A percentile compares a stretch with the other conserved stretches of the same genome.
Conservation (phyloP, 2,888 invertebrate species). For the Dasypolia templi region DNA sequence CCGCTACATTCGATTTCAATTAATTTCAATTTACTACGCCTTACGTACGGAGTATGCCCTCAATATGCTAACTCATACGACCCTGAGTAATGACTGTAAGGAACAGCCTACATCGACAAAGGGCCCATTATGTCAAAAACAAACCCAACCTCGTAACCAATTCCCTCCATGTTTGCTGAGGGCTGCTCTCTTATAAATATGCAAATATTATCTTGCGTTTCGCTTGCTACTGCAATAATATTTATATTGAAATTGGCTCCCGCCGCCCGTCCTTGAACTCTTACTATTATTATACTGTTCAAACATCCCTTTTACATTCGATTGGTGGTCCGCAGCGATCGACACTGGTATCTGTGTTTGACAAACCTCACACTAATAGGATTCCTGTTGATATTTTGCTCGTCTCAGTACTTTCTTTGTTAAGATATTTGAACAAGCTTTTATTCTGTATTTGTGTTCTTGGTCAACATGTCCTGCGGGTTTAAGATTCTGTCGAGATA, state of each 20-base stretch:
- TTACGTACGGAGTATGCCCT: constrained; percentile 60
- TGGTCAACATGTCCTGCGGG: constrained; percentile 41
- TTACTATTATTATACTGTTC: constrained; percentile 82
- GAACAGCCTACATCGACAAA: constrained; percentile 81
- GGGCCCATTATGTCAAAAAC: constrained; percentile 87
- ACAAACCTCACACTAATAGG: constrained; percentile 74
- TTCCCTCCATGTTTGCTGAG: constrained; percentile 86
- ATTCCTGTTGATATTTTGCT: constrained; percentile 66
- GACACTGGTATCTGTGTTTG: constrained; percentile 77
- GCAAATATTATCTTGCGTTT: constrained; percentile 88
- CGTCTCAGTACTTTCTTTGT: constrained; percentile 41
- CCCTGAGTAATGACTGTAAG: constrained; percentile 79
- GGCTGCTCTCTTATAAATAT: constrained; percentile 89
- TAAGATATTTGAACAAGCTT: constrained; percentile 44
- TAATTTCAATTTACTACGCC: constrained; percentile 67
- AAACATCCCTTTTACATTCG: constrained; percentile 83
- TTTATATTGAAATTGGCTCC: constrained; percentile 87
- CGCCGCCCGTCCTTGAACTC: constrained; percentile 83
- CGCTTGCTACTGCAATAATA: constrained; percentile 87
- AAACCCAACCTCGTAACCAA: constrained; percentile 82
- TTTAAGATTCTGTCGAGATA: constrained; percentile 1
- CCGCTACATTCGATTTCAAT: constrained; percentile 64
- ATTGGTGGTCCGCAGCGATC: constrained; percentile 70
- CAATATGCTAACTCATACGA: constrained; percentile 79
- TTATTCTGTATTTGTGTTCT: constrained; percentile 41